These are phyloP conservation scores for silkworm (Bombyx mori) DNA, from an alignment of 1,140 invertebrate species.

Conservation along the genomic window DNA sequence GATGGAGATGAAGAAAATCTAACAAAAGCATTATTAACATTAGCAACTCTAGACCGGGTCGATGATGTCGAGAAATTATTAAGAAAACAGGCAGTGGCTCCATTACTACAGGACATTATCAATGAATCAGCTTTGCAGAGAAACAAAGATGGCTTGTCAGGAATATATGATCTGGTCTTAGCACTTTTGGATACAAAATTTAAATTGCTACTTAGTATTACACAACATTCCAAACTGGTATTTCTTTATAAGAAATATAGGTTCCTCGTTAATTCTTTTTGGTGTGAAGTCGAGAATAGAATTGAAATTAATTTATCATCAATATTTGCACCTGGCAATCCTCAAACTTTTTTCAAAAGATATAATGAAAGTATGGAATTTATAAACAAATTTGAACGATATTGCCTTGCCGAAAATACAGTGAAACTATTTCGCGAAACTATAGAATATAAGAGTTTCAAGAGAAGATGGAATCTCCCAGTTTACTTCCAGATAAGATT, in stretches of 20 bases:
- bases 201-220: conserved; percentile 74
- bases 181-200: conserved; percentile 79
- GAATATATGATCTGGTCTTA: conserved; percentile 82
- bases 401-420: conserved; percentile 74
- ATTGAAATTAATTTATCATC: conserved; percentile 83
- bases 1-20: conserved; percentile 71
- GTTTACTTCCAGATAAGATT: conserved; percentile 96
- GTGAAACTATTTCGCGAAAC: conserved; percentile 73
- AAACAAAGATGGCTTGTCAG: conserved; percentile 80
- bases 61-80: conserved; percentile 80
- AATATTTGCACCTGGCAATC: conserved; percentile 93
- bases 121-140: conserved; percentile 80
- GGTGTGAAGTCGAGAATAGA: conserved; percentile 87
- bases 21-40: conserved; percentile 76
- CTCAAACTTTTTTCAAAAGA: conserved; percentile 87
- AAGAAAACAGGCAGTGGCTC: conserved; percentile 79
- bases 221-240: conserved; percentile 74
- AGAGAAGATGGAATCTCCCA: conserved; percentile 92
- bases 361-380: conserved; percentile 87
- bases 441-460: conserved; percentile 79
- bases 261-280: conserved; percentile 91
- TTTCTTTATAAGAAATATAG: conserved; percentile 81
- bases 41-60: conserved; percentile 78
- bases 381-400: conserved; percentile 80
- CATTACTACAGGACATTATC: conserved; percentile 82